phyloP scores from a whole-genome alignment of 2,113 vertebrate species.

The Columba janthina region DNA sequence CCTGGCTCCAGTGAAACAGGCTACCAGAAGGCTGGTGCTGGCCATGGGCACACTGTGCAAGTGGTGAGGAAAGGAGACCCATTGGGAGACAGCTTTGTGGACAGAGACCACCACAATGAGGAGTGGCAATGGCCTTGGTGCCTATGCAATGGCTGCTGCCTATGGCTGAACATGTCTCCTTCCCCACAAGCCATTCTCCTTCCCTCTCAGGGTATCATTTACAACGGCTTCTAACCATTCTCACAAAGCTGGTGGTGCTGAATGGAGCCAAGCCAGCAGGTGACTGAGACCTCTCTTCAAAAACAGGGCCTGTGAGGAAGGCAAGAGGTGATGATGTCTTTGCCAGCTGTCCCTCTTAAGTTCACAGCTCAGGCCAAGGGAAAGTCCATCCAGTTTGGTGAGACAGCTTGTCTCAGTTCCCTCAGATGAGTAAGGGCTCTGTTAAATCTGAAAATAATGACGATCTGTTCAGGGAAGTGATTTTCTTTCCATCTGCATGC shows the following conservation, averaged over 20 bases:
- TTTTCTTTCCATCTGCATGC: background rate
- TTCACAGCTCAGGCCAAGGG: background rate
- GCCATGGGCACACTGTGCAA: background rate
- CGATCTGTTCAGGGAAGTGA: background rate
- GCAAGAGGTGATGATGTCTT: background rate
- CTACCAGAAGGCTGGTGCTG: background rate
- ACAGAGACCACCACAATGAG: background rate
- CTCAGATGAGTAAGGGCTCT: background rate
- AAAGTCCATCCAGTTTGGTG: background rate
- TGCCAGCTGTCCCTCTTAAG: background rate
- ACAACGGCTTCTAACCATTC: background rate
- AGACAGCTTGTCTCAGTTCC: background rate
- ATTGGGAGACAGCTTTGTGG: background rate
- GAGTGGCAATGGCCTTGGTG: background rate
- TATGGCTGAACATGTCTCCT: background rate
- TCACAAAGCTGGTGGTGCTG: fast-evolving
- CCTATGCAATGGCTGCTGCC: background rate
- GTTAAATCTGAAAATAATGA: background rate
- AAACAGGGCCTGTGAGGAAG: background rate
- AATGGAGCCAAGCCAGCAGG: background rate
- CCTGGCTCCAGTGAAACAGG: background rate
- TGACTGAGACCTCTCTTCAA: background rate
- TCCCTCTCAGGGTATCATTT: background rate
- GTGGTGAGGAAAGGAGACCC: fast-evolving
- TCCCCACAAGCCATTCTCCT: background rate